Evolutionary conservation across 2,797 vertebrate genomes (phyloP).

Genomic region (Bovichtus diacanthus): DNA sequence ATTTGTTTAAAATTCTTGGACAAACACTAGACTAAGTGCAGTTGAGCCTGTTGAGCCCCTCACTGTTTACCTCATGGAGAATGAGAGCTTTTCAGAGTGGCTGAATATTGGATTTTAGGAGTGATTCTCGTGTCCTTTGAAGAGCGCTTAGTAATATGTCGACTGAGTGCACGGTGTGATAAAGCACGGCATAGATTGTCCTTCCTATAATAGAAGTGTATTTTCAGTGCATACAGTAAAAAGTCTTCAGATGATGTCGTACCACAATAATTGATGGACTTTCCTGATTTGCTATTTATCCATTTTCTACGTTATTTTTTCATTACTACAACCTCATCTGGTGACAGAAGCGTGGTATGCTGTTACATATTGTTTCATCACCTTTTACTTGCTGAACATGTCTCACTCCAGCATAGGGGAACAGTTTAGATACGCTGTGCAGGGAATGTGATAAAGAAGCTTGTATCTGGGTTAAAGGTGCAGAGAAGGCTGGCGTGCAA

Average conservation of each 20-base stretch:
- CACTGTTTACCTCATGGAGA: slow-evolving; percentile 39
- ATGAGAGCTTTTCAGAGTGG: slow-evolving; percentile 50
- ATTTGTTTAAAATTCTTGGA: slow-evolving; percentile 62
- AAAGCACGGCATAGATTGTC: slow-evolving; percentile 19
- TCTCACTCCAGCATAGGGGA: slow-evolving; percentile 6
- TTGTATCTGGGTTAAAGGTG: slow-evolving; percentile 25
- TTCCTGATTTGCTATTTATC: slow-evolving; percentile 1
- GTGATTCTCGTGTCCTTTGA: slow-evolving; percentile 41
- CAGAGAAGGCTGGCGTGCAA: slow-evolving; percentile 23
- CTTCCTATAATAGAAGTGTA: slow-evolving; percentile 2
- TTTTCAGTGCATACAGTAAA: slow-evolving; percentile 14
- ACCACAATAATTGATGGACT: neutral
- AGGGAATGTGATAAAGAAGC: slow-evolving; percentile 36
- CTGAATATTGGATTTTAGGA: slow-evolving; percentile 46
- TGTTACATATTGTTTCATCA: slow-evolving; percentile 29
- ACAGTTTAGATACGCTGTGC: slow-evolving; percentile 2
- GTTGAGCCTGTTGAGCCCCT: slow-evolving; percentile 10
- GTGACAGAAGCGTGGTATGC: neutral
- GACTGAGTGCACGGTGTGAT: slow-evolving; percentile 12
- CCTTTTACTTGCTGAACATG: slow-evolving; percentile 7
- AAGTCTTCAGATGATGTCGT: slow-evolving; percentile 12
- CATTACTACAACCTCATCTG: neutral
- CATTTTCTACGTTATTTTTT: neutral
- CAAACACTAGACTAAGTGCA: slow-evolving; percentile 51
- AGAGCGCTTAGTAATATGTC: slow-evolving; percentile 12